phyloP scores from a whole-genome alignment of 2,797 vertebrate genomes.

The Phataginus tricuspis region DNA sequence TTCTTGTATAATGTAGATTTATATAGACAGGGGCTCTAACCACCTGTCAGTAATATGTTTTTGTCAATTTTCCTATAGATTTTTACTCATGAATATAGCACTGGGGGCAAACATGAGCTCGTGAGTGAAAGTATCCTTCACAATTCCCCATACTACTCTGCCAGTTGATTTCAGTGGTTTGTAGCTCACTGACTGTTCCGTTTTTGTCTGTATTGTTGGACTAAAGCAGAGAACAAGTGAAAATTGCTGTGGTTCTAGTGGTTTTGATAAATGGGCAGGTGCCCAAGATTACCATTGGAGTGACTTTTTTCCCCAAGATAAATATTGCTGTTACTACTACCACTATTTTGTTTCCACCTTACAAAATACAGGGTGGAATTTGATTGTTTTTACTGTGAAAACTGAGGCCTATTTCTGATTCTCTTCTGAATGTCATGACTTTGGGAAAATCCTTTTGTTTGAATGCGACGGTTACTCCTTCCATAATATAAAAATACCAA shows the following conservation, averaged over 20 bases:
- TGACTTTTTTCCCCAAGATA: neutral
- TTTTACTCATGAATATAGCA: constrained; percentile 65
- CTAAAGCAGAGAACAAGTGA: neutral
- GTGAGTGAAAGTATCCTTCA: constrained; percentile 42
- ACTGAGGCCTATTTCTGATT: neutral
- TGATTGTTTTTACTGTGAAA: constrained; percentile 7
- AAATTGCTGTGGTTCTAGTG: neutral
- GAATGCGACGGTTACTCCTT: neutral
- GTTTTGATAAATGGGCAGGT: constrained; percentile 36
- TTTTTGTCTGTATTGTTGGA: neutral
- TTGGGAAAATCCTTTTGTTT: constrained; percentile 32
- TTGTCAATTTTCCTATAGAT: constrained; percentile 59
- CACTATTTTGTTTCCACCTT: constrained; percentile 35
- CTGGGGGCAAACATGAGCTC: constrained; percentile 35
- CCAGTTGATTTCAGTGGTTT: constrained; percentile 52
- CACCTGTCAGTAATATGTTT: constrained; percentile 47
- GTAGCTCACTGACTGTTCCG: neutral
- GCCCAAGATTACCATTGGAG: neutral
- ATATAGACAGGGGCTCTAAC: constrained; percentile 18
- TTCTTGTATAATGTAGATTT: constrained; percentile 61
- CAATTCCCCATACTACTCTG: constrained; percentile 25
- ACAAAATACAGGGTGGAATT: neutral
- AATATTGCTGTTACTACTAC: neutral
- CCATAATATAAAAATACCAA: neutral
- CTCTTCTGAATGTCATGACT: neutral